Base-by-base conservation (phyloP, 1,140 invertebrate species). In the Parasteatoda tepidariorum region DNA sequence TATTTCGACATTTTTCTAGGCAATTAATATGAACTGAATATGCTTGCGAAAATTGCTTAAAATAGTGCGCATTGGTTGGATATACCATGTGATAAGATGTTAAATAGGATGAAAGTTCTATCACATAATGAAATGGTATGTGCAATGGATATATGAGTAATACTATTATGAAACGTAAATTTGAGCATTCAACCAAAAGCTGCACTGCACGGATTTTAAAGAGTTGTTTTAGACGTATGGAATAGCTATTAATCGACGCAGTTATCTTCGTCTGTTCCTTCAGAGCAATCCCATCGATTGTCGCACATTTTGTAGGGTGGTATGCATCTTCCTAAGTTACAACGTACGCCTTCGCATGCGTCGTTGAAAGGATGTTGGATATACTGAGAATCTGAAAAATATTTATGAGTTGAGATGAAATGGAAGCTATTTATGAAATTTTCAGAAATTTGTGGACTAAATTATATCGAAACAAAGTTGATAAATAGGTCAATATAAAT, bases 321-420 rank as follows among this genome's bases (percentile, higher is more conserved):
- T 5, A 95, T 87, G 87, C 94, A 95, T 87, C 94, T 93, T 0
- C 94, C 94, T 0, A 95, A 88, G 0, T 93, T 93, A 89, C 94
- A 95, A 38, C 94, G 89, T 87, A 93, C 93, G 0, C 94, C 94
- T 84, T 70, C 28, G 26, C 84, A 85, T 11, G 2, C 15, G 24
- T 76, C 48, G n/a, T 59, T 22, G n/a, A 13, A 74, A 15, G n/a
- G 5, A 22, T 1, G 3, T 15, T 15, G 3, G 13, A 33, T 62
- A 0, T 64, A 31, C 34, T 73, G 57, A 2, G 6, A 34, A 31
- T 24, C 26, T 71, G 59, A 26, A 70, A 70, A 41, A 11, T 26
- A 31, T 26, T 15, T 2, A 66, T 26, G 11, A 31, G 31, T 61
- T 24, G 11, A 61, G n/a, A n/a, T n/a, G n/a, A n/a, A n/a, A n/a